Base-by-base conservation (phyloP, 2,113 vertebrate species). In the Mormyrus iriodes region DNA sequence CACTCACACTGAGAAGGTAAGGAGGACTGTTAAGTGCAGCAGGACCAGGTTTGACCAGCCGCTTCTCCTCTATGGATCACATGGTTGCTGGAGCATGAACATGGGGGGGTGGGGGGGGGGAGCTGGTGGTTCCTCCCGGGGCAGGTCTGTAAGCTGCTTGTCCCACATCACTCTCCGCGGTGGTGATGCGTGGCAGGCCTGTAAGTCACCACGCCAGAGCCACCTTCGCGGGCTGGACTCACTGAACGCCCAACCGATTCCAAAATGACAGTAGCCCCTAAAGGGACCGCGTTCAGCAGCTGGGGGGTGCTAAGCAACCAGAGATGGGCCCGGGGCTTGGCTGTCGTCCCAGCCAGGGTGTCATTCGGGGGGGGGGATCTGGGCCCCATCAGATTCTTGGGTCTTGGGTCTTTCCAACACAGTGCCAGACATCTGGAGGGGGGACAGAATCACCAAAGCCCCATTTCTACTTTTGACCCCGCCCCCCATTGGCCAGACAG, bases 41-140 rank as follows among this genome's bases (percentile, higher is more conserved):
- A 19, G 15, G 31, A 9, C 69, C 4, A 4, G 13, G 65, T 35
- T 15, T 73, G 65, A 3, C 65, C 31, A 35, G 13, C 27, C 1
- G 86, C 86, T 83, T 83, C 91, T 91, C 93, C 88, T 92, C 91
- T 94, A 89, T 92, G 91, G 93, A 95, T 96, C 93, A 95, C 93
- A 94, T 91, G 95, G 95, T 94, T 91, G 93, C 93, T 92, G 95
- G 95, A 96, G 95, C 94, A 6, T 94, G 93, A 91, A 92, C 93
- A 89, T n/a, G 91, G 61, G 92, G 93, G 55, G 9, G n/a, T n/a
- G n/a, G n/a, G n/a, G n/a, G n/a, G n/a, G n/a, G n/a, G n/a, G 52
- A 8, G 8, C 8, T 48, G 46, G 46, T 48, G 46, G 2, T 48
- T 48, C 4, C 2, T 48, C 7, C 6, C 52, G 15, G 31, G 15